Base-by-base conservation (phyloP, 2,797 vertebrate species). In the Dallia pectoralis region DNA sequence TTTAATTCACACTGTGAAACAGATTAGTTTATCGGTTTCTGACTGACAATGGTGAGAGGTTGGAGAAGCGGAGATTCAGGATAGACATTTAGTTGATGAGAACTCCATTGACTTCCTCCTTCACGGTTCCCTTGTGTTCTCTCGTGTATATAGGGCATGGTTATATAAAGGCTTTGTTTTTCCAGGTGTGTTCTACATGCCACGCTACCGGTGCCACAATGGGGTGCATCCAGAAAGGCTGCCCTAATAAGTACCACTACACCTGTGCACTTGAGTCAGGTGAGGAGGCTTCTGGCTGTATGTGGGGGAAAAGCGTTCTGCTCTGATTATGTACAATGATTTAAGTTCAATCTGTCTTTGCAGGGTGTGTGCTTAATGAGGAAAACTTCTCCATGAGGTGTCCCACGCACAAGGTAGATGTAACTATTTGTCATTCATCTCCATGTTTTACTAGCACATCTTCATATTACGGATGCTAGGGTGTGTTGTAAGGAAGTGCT, bases 371-470 rank as follows among this genome's bases (percentile, higher is more conserved):
- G 44, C 86, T 94, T 62, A 92, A 87, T 9, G 91, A 93, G 72
- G 92, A 94, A 4, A 94, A 94, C 89, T 93, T 94, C 82, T 93
- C 92, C 0, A 84, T 93, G 71, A 86, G 91, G 81, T 94, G 93
- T 83, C 79, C 88, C 1, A 90, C 89, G 78, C 93, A 94, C 86
- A 92, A 91, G 91, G 92, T 93, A 75, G 81, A 2, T 18, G 15
- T 32, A 63, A 4, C 61, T 18, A 30, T 63, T 18, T 56, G 14
- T 44, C 40, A 19, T 15, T 63, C 27, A 6, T 63, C 19, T 25
- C 53, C 22, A 14, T 56, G n/a, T 19, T 22, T 56, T 25, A 4
- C 6, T 56, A 25, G 53, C 6, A 22, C 53, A 19, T 56, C 51
- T 56, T 56, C 40, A 44, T 44, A 44, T 44, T 25, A 12, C 8